Base-by-base conservation (phyloP, 2,113 vertebrate genomes). In the Azemiops feae region DNA sequence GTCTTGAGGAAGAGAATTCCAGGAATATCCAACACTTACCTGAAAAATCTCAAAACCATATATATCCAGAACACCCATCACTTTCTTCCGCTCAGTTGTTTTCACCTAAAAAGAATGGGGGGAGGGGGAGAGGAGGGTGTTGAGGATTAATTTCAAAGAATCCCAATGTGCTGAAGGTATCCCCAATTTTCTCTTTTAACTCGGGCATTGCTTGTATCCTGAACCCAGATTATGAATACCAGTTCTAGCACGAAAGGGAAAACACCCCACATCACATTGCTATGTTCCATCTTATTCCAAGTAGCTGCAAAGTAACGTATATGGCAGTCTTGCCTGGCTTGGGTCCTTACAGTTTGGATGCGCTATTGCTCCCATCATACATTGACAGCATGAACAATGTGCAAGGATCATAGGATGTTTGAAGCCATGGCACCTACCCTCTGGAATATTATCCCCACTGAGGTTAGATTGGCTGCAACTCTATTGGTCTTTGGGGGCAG, bases 61-160 rank as follows among this genome's bases (percentile, higher is more conserved):
- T 93, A 98, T 98, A 85, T 98, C 98, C 96, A 98, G 96, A 57
- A 98, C 98, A 0, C 98, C 98, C 98, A 98, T 98, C 74, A 98
- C 98, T 94, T 98, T 98, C 96, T 93, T 98, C 91, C 91, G 95
- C 81, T 97, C 81, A 1, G 92, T 95, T 0, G 95, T 93, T 91
- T 93, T 95, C 85, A 98, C 98, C 98, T 98, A 95, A 50, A 81
- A 91, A 85, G 74, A n/a, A 50, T 50, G 47, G 47, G 47, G 8
- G 47, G 47, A 50, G 8, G 47, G 47, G 47, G 47, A 50, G 0
- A 0, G 25, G 22, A 0, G 22, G 55, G 74, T 14, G 53, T 57
- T 53, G 85, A 81, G 12, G 87, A 57, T 9, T 22, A 5, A 7
- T 86, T 27, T 86, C 45, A 58, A 16, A 34, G 30, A 3, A 9